These are phyloP conservation scores for Apantesis nais DNA, from an alignment of 2,888 invertebrate genomes.

Conservation along the genomic window DNA sequence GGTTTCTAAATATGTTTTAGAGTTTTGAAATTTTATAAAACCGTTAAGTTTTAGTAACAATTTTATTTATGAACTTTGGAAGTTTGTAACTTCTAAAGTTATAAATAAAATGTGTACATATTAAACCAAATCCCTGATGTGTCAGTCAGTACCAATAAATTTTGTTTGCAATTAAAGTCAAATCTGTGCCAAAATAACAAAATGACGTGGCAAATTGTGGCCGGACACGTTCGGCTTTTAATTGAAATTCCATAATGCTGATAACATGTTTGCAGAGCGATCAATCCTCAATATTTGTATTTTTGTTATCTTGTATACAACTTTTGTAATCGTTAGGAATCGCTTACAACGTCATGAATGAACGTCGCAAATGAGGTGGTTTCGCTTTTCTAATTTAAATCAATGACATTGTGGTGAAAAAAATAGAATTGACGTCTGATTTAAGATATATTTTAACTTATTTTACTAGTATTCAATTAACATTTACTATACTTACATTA, in stretches of 20 bases:
- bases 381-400: constrained; percentile 41
- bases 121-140: background rate
- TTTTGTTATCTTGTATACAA: constrained; percentile 21
- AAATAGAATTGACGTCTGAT: background rate
- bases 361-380: too few relatives aligned
- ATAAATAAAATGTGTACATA: background rate
- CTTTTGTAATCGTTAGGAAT: constrained; percentile 20
- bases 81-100: background rate
- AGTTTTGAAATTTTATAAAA: too few relatives aligned
- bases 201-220: constrained; percentile 18
- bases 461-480: constrained; percentile 4
- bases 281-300: constrained; percentile 44
- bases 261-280: constrained; percentile 55
- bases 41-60: too few relatives aligned
- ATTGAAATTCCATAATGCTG: constrained; percentile 55
- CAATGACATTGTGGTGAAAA: constrained; percentile 33
- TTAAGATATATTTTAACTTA: background rate
- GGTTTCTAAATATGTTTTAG: too few relatives aligned
- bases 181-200: constrained; percentile 38
- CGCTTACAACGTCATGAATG: constrained; percentile 22
- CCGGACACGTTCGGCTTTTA: constrained; percentile 50
- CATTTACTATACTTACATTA: too few relatives aligned
- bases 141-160: constrained; percentile 18
- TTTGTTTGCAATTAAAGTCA: constrained; percentile 40
- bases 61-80: too few relatives aligned